Base-by-base conservation (phyloP, 2,113 vertebrate genomes). In the Gavialis gangeticus region DNA sequence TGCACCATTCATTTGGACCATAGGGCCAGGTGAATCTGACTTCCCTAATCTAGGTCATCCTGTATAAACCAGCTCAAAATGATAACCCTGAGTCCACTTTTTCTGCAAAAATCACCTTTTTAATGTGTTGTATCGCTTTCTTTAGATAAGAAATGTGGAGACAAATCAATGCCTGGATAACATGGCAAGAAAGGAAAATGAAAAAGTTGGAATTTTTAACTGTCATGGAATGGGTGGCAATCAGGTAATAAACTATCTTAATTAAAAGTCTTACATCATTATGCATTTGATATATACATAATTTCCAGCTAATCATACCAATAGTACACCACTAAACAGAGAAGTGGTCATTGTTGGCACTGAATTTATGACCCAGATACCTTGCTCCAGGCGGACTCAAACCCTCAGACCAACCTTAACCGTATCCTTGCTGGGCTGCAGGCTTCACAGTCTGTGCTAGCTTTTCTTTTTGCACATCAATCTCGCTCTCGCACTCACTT, bases 151-250 rank as follows among this genome's bases (percentile, higher is more conserved):
- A 94, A 99, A 99, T 25, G 99, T 99, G 94, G 99, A 99, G 97
- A 99, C 99, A 81, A 99, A 99, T 97, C 99, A 99, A 83, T 99
- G 99, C 98, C 98, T 99, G 97, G 99, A 99, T 98, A 99, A 99
- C 97, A 99, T 99, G 99, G 99, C 99, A 92, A 99, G 99, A 93
- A 99, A 99, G 96, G 99, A 99, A 97, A 99, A 99, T 30, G 99
- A 99, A 97, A 99, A 99, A 98, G 99, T 99, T 90, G 99, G 99
- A 95, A 99, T 99, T 96, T 99, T 99, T 96, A 99, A 99, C 97
- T 99, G 99, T 95, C 99, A 99, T n/a, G 99, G 99, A 97, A 99
- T 99, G 99, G 99, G 99, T 96, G 99, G 99, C 93, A 99, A 99
- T 98, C 99, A 99, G 99, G 99, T 99, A 94, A 94, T 17, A 16